Conservation (phyloP, 2,888 invertebrate species). For the Chrysodeixis includens region DNA sequence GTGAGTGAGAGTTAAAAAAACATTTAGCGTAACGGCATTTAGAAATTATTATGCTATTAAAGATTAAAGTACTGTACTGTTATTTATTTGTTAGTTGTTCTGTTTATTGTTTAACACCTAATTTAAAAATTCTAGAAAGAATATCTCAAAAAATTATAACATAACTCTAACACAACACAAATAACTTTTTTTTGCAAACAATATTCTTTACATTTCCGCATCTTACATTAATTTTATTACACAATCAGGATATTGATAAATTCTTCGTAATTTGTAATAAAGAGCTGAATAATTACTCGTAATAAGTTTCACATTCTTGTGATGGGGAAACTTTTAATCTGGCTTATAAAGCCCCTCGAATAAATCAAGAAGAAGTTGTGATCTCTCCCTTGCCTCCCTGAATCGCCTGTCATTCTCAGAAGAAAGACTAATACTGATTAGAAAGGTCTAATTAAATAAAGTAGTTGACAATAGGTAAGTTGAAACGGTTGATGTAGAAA, state of each 20-base stretch:
- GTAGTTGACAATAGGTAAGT: background rate
- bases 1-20: too few species aligned
- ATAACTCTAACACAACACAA: background rate
- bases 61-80: too few species aligned
- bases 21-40: too few species aligned
- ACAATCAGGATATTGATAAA: constrained; percentile 56
- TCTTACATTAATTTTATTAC: constrained; percentile 29
- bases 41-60: too few species aligned
- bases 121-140: too few species aligned
- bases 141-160: background rate
- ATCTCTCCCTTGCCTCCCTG: constrained; percentile 53
- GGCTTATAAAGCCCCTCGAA: constrained; percentile 64
- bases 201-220: background rate
- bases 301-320: constrained; percentile 76
- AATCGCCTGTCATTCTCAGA: constrained; percentile 59
- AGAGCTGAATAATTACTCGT: constrained; percentile 68
- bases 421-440: constrained; percentile 32
- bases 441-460: background rate
- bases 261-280: constrained; percentile 68
- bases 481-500: background rate
- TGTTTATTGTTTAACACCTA: too few species aligned
- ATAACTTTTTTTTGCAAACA: background rate
- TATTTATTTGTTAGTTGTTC: too few species aligned
- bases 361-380: constrained; percentile 68
- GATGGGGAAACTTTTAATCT: constrained; percentile 79